Evolutionary conservation across 2,113 vertebrate species (phyloP).

Genomic region (Pachypanchax playfairii): DNA sequence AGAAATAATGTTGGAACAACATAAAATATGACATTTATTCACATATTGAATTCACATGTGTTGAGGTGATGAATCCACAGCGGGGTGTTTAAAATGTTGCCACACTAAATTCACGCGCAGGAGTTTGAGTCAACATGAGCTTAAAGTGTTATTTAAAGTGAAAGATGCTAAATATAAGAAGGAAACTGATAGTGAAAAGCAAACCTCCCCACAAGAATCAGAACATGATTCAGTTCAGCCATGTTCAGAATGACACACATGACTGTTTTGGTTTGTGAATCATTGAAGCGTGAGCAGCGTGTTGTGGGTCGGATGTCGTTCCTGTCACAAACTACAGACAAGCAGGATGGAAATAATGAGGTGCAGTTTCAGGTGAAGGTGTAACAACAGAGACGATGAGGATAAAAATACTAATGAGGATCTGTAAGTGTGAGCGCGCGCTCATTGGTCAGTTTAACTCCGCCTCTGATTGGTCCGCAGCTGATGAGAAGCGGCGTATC

Average conservation of each 20-base stretch:
- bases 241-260: background rate
- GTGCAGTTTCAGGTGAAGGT: background rate
- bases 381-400: background rate
- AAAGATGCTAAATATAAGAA: background rate
- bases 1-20: too few species aligned
- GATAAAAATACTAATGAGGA: background rate
- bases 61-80: too few species aligned
- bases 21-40: too few species aligned
- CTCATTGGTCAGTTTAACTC: background rate
- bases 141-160: too few species aligned
- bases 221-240: conserved; percentile 6
- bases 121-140: too few species aligned
- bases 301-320: background rate
- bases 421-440: background rate
- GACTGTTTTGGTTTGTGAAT: background rate
- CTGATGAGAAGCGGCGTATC: too few species aligned
- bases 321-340: background rate
- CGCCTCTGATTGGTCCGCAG: too few species aligned
- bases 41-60: too few species aligned
- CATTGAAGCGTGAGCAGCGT: background rate
- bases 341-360: conserved; percentile 5
- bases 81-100: too few species aligned
- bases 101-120: too few species aligned
- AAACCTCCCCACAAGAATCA: background rate
- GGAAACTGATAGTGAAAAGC: background rate